Base-by-base conservation (phyloP, 2,888 invertebrate species). In the Phengaris arion region DNA sequence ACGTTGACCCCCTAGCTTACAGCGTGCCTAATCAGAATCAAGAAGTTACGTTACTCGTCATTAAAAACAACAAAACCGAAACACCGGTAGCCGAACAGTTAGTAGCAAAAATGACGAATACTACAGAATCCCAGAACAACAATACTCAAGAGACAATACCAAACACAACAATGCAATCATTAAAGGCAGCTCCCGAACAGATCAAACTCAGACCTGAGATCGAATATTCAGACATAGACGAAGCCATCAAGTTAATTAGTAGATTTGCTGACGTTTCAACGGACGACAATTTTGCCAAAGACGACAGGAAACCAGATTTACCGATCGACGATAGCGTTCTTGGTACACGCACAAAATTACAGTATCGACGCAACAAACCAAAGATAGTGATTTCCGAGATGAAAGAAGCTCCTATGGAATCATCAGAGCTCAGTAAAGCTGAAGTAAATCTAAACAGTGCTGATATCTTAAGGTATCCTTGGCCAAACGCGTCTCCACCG, bases 191-290 rank as follows among this genome's bases (percentile, higher is more conserved):
- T 77, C 82, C 81, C 75, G 90, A 89, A 76, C 85, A 86, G 80
- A 86, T 83, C 75, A 93, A 93, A 85, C 84, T 93, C 51, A 92
- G 87, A 78, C 93, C 93, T 68, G 93, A 93, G 85, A 91, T 86
- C 76, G 93, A 93, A 81, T 93, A 92, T 78, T 89, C 91, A 22
- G 91, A 93, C 78, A 92, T 93, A 74, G 93, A 93, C 77, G 93
- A 93, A 85, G 93, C 93, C 78, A 93, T 93, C 75, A 93, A 93
- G 84, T 82, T 93, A 74, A 93, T 93, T 80, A 93, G 93, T 81
- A 87, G 93, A 78, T 93, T 91, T 81, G 93, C 93, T 57, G 93
- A 93, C 84, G 93, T 93, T 59, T 92, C 92, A 51, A 93, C 93
- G 55, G 93, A 93, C 80, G 93, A 93, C 80, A 92, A 88, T 81